Percentiles rank a stretch among this genome's conserved stretches.
Conservation (phyloP, 2,888 invertebrate species). For the Thymelicus sylvestris region DNA sequence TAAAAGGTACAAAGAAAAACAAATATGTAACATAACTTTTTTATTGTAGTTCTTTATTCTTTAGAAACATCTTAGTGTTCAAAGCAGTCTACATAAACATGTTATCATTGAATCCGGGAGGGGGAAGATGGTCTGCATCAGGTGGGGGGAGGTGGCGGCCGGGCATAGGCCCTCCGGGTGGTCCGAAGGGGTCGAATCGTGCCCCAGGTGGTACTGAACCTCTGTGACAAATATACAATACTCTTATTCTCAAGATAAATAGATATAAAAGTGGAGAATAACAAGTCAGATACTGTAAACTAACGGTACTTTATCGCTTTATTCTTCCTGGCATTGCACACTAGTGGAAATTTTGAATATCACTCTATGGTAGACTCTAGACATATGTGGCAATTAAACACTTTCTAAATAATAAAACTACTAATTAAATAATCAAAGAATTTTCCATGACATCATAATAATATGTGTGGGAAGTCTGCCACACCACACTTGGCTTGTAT, state of each 20-base stretch:
- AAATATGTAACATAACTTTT: background rate
- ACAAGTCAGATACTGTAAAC: too few species aligned
- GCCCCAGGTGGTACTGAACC: slow-evolving; percentile 89
- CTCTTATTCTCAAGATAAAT: background rate
- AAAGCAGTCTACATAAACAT: slow-evolving; percentile 87
- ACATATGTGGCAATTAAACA: too few species aligned
- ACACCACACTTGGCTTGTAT: too few species aligned
- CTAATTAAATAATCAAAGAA: too few species aligned
- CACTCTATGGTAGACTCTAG: too few species aligned
- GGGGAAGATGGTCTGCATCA: slow-evolving; percentile 90
- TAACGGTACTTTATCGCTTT: too few species aligned
- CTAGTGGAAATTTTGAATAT: too few species aligned
- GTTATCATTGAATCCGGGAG: slow-evolving; percentile 90
- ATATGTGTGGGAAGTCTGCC: too few species aligned
- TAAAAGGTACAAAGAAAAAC: background rate
- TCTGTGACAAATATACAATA: slow-evolving; percentile 61
- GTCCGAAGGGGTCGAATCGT: slow-evolving; percentile 92
- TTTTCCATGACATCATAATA: too few species aligned
- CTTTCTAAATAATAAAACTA: too few species aligned
- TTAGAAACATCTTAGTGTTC: slow-evolving; percentile 12
- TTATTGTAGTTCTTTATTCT: slow-evolving; percentile 14
- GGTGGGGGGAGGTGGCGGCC: slow-evolving; percentile 79
- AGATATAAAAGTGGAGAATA: too few species aligned
- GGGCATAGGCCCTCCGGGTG: slow-evolving; percentile 85
- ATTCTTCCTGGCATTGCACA: too few species aligned